Evolutionary conservation across 2,888 invertebrate species (phyloP).

Genomic region (Electrophaes corylata): DNA sequence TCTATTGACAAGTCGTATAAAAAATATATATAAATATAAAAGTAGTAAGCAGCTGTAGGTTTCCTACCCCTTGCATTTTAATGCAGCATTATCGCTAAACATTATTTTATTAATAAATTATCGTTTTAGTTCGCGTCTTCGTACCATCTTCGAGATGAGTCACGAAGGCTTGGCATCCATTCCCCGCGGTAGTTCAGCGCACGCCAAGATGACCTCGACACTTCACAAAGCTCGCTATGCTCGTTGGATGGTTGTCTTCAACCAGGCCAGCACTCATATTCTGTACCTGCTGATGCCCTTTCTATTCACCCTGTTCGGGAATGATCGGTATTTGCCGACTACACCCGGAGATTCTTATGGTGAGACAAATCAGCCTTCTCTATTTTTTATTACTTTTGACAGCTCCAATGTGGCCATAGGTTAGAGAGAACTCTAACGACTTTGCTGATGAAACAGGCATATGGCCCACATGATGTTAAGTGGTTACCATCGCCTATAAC

Average conservation of each 20-base stretch:
- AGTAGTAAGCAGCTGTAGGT: no score
- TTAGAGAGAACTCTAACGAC: no score
- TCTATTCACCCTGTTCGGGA: conserved; percentile 54
- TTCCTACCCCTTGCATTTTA: no score
- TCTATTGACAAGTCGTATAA: no score
- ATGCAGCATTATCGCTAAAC: no score
- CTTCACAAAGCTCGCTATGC: conserved; percentile 49
- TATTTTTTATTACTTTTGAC: not conserved
- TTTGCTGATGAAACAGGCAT: no score
- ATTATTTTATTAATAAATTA: not conserved
- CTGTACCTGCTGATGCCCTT: conserved; percentile 56
- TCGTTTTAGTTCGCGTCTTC: conserved; percentile 48
- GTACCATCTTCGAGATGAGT: conserved; percentile 52
- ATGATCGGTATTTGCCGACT: conserved; percentile 56
- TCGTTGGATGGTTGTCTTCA: conserved; percentile 57
- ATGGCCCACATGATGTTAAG: no score
- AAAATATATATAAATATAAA: no score
- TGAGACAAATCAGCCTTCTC: conserved; percentile 33
- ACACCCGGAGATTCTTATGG: conserved; percentile 62
- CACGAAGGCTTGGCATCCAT: conserved; percentile 51
- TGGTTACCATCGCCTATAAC: no score
- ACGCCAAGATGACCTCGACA: conserved; percentile 43
- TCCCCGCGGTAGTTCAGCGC: conserved; percentile 44
- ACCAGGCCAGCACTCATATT: conserved; percentile 53
- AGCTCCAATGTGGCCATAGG: no score